phyloP scores from a whole-genome alignment of 1,140 invertebrate species.

The Drosophila tristis region DNA sequence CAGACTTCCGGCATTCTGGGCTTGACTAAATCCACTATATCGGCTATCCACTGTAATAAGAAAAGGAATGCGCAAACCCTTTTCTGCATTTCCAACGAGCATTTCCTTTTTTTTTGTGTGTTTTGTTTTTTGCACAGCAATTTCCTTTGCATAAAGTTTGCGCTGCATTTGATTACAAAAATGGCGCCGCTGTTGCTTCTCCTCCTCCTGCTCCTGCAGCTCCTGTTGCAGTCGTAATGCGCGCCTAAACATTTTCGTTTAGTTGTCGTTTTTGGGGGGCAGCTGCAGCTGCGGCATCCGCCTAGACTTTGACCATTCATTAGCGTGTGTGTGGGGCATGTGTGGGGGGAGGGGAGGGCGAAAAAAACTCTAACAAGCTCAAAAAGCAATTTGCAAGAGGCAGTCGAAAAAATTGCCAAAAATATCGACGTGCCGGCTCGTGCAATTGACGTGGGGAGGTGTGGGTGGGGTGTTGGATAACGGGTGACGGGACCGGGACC shows the following conservation, averaged over 20 bases:
- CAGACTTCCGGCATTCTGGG: too few relatives aligned
- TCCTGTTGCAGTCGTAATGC: slow-evolving; percentile 63
- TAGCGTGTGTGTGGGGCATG: slow-evolving; percentile 41
- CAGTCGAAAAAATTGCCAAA: slow-evolving; percentile 74
- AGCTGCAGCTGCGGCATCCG: slow-evolving; percentile 25
- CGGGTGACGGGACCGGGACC: neutral
- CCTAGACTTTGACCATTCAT: slow-evolving; percentile 78
- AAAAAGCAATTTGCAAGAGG: slow-evolving; percentile 78
- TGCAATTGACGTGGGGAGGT: slow-evolving; percentile 69
- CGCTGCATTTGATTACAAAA: slow-evolving; percentile 79
- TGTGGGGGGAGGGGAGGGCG: slow-evolving; percentile 7
- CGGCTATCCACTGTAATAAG: slow-evolving; percentile 55
- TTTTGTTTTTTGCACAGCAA: slow-evolving; percentile 23
- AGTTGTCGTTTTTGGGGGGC: slow-evolving; percentile 65
- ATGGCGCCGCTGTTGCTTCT: slow-evolving; percentile 33
- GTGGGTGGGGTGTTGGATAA: neutral
- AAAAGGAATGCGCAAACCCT: slow-evolving; percentile 40
- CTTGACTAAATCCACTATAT: neutral
- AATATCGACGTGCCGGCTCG: slow-evolving; percentile 78
- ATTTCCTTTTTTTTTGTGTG: slow-evolving; percentile 11
- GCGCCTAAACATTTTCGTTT: slow-evolving; percentile 75
- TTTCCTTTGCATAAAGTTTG: slow-evolving; percentile 76
- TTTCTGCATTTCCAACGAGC: neutral
- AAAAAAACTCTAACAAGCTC: slow-evolving; percentile 80
- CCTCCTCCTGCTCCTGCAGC: slow-evolving; percentile 1